Base-by-base conservation (phyloP, 92 coral and sea anemone genomes). In the Blastomussa wellsi region DNA sequence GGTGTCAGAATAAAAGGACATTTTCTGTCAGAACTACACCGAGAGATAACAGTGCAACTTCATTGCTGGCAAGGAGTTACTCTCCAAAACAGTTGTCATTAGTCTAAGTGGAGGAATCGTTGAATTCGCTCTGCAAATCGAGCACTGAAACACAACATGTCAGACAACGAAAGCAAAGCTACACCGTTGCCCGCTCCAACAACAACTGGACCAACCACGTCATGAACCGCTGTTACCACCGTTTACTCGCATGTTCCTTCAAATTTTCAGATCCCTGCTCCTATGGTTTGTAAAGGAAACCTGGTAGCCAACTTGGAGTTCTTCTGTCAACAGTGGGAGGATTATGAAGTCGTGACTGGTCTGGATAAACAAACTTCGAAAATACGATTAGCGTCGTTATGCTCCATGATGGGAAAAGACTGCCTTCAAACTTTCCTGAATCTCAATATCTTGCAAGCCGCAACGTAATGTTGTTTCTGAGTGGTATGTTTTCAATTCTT, bases 401-500 rank as follows among this genome's bases (percentile, higher is more conserved):
- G 80, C 19, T 86, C 89, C 15, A 44, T 86, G 31, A 86, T 86
- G 89, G 89, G 89, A 26, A 86, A 49, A 71, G 89, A 79, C 0
- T 79, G 86, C 73, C 29, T 86, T 12, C 89, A 86, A 48, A 67
- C 36, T 2, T 79, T 86, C 36, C 39, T 86, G 80, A 76, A 84
- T 36, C 82, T 84, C 28, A 74, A 77, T 9, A 19, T 77, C 15
- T 10, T 49, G 32, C 86, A 84, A 88, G 33, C 88, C 94, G 22
- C 75, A 82, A 15, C 75, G 75, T 73, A 92, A 89, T 33, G 76
- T 89, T 15, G 85, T 89, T 35, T 89, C 89, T 64, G 90, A 67
- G 47, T 41, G 72, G 76, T 76, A 26, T 37, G 44, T 59, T n/a
- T 74, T 85, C 67, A 77, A 77, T 66, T 44, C 64, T 11, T 85